Evolutionary conservation across 92 coral and sea anemone species (phyloP).

Genomic region (Palythoa caribaeorum): DNA sequence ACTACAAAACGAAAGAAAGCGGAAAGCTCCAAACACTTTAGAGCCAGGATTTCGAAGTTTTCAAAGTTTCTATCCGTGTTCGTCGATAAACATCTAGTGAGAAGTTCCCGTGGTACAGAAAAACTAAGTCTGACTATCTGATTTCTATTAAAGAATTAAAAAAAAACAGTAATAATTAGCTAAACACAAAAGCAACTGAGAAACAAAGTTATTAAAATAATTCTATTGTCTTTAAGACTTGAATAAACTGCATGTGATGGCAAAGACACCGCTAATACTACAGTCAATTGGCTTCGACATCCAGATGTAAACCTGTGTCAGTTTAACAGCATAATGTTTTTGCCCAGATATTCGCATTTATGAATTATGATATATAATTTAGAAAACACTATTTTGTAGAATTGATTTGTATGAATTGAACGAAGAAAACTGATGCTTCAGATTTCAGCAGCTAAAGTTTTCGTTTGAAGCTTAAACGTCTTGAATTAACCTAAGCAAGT

Average conservation of each 20-base stretch:
- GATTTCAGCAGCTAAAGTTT: neutral
- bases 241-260: conserved; percentile 21
- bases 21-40: too few species aligned
- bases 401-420: too few species aligned
- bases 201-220: conserved; percentile 31
- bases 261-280: conserved; percentile 28
- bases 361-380: too few species aligned
- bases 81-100: neutral
- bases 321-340: neutral
- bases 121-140: neutral
- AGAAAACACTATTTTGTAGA: too few species aligned
- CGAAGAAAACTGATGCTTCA: neutral
- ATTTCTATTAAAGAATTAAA: neutral
- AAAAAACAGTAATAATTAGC: neutral
- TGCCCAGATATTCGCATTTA: neutral
- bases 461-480: neutral
- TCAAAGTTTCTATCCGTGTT: too few species aligned
- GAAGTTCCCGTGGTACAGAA: neutral
- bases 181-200: conserved; percentile 11
- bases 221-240: conserved; percentile 35
- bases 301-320: conserved; percentile 8
- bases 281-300: neutral
- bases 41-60: too few species aligned
- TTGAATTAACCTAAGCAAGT: neutral
- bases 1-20: too few species aligned